Evolutionary conservation across 2,797 vertebrate genomes (phyloP), one percentile per base, ranked within the genome.

Genomic region (Myotis daubentonii): DNA sequence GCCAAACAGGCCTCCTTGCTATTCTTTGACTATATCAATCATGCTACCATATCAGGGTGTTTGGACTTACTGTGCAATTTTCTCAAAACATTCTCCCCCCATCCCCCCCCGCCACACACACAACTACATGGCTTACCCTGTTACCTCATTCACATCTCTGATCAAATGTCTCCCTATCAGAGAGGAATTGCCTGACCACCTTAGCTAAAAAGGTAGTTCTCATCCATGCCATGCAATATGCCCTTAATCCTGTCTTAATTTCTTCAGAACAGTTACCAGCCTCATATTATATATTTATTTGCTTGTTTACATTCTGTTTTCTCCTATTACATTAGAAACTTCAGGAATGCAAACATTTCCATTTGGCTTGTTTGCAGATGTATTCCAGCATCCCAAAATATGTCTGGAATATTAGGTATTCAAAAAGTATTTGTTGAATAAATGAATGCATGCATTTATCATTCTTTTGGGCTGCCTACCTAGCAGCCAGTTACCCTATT

Each of bases 351-450:
- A 68, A 51, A 33, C 7, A 84, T 60, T 79, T 93, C 72, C 74
- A 7, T 85, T 49, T 55, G 11, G 68, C 16, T 76, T 62, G 1
- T 51, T 87, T 62, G 66, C 15, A 70, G 13, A 65, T 93, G 10
- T n/a, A 71, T 83, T 71, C 16, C 47, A 87, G 62, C 62, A 71
- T 38, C 33, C n/a, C 55, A 84, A 75, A 55, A 25, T 44, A 30
- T 28, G 28, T 51, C 20, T 82, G 20, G 16, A 41, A 74, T 68
- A 33, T 76, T 91, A 88, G 20, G 22, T 41, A 60, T 88, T 79
- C 66, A 79, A 47, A 51, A 83, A 55, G 57, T 83, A 93, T 78
- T 88, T 94, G 47, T 74, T 80, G 41, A 88, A 68, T 85, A 20
- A 88, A 38, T 75, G 51, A 68, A 85, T 75, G 10, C 1, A 70